A percentile compares a stretch with the other conserved stretches of the same genome.
phyloP scores from a whole-genome alignment of 2,888 invertebrate genomes.

The Scaptomyza cyrtandrae region DNA sequence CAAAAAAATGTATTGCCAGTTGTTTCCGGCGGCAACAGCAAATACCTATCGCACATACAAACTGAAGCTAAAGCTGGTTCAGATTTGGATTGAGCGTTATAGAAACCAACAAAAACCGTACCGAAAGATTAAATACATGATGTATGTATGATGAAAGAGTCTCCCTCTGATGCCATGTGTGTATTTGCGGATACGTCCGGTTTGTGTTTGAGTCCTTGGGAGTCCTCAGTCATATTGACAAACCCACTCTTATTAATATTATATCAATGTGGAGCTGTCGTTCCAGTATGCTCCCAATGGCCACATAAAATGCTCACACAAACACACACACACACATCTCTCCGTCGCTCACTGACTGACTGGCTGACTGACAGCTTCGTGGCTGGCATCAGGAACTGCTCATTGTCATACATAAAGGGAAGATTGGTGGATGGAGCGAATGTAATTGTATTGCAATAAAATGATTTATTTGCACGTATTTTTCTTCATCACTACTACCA shows the following conservation, averaged over 20 bases:
- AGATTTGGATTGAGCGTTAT: slow-evolving; percentile 70
- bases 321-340: background rate
- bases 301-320: slow-evolving; percentile 64
- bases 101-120: slow-evolving; percentile 41
- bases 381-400: slow-evolving; percentile 22
- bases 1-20: slow-evolving; percentile 61
- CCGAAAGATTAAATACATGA: slow-evolving; percentile 30
- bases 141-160: slow-evolving; percentile 23
- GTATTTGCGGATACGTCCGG: slow-evolving; percentile 51
- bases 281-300: slow-evolving; percentile 58
- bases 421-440: background rate
- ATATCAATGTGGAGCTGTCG: slow-evolving; percentile 66
- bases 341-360: background rate
- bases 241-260: slow-evolving; percentile 72
- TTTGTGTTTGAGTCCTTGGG: slow-evolving; percentile 38
- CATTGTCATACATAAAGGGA: slow-evolving; percentile 26
- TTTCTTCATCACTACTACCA: slow-evolving; percentile 5
- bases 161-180: slow-evolving; percentile 13
- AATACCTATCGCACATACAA: slow-evolving; percentile 56
- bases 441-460: slow-evolving; percentile 74
- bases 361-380: slow-evolving; percentile 32
- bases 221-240: slow-evolving; percentile 66
- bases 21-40: slow-evolving; percentile 62
- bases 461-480: slow-evolving; percentile 74
- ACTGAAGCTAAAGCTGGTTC: slow-evolving; percentile 26